A percentile compares a stretch with the other conserved stretches of the same genome.
phyloP scores from a whole-genome alignment of 2,113 vertebrate genomes.

The Paradisaea rubra region DNA sequence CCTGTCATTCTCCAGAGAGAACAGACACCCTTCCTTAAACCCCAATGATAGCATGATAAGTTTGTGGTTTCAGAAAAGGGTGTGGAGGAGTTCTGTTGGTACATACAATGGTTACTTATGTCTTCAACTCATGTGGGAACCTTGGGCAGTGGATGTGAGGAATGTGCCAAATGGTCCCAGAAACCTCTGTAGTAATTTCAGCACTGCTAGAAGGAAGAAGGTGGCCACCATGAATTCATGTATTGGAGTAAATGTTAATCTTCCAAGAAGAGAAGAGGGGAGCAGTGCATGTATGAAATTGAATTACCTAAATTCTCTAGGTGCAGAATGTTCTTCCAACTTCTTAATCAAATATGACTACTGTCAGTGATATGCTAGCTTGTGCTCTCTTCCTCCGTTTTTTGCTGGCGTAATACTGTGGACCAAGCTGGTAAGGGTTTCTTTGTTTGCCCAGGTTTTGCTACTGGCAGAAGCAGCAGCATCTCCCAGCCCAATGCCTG shows the following conservation, averaged over 20 bases:
- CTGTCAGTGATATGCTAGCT: not conserved
- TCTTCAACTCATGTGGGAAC: not conserved
- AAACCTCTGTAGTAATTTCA: not conserved
- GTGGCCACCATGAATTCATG: not conserved
- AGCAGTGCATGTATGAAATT: not conserved
- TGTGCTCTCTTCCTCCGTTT: not conserved
- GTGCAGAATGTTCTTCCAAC: not conserved
- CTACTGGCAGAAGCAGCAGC: not conserved
- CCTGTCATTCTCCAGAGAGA: not conserved
- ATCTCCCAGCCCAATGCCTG: not conserved
- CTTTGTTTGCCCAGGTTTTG: not conserved
- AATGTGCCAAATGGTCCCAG: not conserved
- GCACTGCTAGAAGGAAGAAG: not conserved
- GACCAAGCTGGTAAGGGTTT: not conserved
- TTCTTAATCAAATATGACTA: not conserved
- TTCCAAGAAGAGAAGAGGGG: not conserved
- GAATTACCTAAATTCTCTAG: not conserved
- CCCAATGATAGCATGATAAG: not conserved
- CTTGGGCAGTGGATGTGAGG: not conserved
- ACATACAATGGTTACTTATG: not conserved
- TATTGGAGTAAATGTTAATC: not conserved
- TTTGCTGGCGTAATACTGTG: not conserved
- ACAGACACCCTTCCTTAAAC: conserved; percentile 2
- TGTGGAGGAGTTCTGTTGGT: not conserved
- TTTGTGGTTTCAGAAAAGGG: conserved; percentile 12